Evolutionary conservation across 2,888 invertebrate species (phyloP).

Genomic region (Ectemnius cavifrons): DNA sequence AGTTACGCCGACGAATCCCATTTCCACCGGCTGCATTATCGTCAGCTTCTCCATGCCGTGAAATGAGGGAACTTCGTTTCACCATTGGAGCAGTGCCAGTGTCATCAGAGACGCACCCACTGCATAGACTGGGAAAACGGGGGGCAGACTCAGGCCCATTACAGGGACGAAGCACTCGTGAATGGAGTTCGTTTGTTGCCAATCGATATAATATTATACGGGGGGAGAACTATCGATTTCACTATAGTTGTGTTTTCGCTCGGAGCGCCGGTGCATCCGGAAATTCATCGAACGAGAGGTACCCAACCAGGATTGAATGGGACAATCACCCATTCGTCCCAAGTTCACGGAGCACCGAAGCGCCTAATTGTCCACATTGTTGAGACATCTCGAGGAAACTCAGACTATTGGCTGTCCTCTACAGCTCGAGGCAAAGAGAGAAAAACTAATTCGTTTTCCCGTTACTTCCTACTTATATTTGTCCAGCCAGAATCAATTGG

Average conservation of each 20-base stretch:
- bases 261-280: constrained; percentile 10
- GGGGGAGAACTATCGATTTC: constrained; percentile 15
- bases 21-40: neutral
- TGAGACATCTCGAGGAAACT: neutral
- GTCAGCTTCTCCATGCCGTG: neutral
- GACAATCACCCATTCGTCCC: constrained; percentile 54
- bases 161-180: constrained; percentile 28
- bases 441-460: neutral
- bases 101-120: neutral
- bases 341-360: constrained; percentile 20
- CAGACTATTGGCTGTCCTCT: neutral
- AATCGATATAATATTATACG: constrained; percentile 31
- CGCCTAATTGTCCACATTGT: constrained; percentile 57
- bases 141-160: neutral
- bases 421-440: neutral
- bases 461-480: neutral
- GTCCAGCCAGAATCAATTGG: neutral
- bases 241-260: constrained; percentile 5
- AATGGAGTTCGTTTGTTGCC: constrained; percentile 64
- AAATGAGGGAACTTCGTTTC: neutral
- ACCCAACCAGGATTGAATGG: constrained; percentile 49
- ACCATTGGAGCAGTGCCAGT: neutral
- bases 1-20: neutral
- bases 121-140: neutral
- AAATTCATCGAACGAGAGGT: constrained; percentile 37